These are phyloP conservation scores for Eulimnadia texana DNA, from an alignment of 1,140 invertebrate species.

Conservation along the genomic window DNA sequence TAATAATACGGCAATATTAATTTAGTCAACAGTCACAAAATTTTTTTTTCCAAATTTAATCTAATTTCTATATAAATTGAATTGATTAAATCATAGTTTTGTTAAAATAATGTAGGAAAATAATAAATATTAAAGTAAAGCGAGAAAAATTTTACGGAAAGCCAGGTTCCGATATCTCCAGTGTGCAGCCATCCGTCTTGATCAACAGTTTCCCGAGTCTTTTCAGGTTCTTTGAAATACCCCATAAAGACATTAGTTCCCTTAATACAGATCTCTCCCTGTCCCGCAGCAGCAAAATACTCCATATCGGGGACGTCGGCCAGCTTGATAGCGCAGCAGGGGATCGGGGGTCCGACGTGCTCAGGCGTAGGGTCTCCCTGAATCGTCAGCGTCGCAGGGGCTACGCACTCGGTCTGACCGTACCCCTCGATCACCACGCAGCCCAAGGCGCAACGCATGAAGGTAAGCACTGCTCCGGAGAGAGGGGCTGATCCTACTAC, in stretches of 20 bases:
- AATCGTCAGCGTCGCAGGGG: slow-evolving; percentile 80
- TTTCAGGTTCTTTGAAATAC: slow-evolving; percentile 82
- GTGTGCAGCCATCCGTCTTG: slow-evolving; percentile 80
- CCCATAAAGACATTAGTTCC: slow-evolving; percentile 79
- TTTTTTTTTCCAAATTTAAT: no score
- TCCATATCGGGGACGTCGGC: slow-evolving; percentile 97
- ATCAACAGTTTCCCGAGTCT: slow-evolving; percentile 73
- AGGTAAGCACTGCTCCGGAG: slow-evolving; percentile 83
- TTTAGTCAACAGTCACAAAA: no score
- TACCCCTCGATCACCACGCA: slow-evolving; percentile 90
- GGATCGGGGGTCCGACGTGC: slow-evolving; percentile 85
- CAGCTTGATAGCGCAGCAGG: slow-evolving; percentile 83
- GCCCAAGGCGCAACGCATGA: slow-evolving; percentile 82
- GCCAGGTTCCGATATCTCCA: slow-evolving; percentile 84
- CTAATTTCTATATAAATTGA: no score
- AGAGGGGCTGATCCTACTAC: slow-evolving; percentile 88
- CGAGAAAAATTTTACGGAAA: slow-evolving; percentile 31
- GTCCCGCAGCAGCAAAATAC: slow-evolving; percentile 73
- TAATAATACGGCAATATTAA: no score
- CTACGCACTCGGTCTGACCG: slow-evolving; percentile 91
- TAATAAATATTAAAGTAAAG: no score
- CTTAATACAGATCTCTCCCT: slow-evolving; percentile 82
- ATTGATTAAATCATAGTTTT: no score
- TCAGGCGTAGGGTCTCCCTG: slow-evolving; percentile 30
- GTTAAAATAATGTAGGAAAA: no score